Base-by-base conservation (phyloP, 2,797 vertebrate species). In the Erethizon dorsatum region DNA sequence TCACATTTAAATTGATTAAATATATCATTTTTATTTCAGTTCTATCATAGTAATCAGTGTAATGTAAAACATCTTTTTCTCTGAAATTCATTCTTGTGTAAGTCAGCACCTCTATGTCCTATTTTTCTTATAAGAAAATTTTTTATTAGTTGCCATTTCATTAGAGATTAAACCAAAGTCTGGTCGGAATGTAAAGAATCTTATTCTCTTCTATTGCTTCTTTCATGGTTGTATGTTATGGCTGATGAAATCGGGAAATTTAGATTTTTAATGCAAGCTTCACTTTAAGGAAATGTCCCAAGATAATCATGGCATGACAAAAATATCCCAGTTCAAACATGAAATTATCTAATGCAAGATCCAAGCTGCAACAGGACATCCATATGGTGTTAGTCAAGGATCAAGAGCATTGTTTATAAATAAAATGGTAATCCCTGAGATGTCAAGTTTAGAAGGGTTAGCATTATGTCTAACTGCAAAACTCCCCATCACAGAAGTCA, bases 11-110 rank as follows among this genome's bases (percentile, higher is more conserved):
- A 83, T 83, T 85, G 24, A 82, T 91, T 79, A 61, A 77, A 85
- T 86, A 54, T 28, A 89, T 96, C 57, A 67, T 69, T 82, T 79
- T 94, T 83, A 92, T 91, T 86, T 91, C 54, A 93, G 24, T n/a
- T 67, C 77, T 75, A 37, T 80, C 31, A 69, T 77, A 92, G 69
- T 61, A 45, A 87, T 90, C 47, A 52, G 24, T 71, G 11, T 83
- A n/a, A 92, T 87, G 45, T 67, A 67, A 57, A 85, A 56, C 12
- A 73, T 22, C 3, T 2, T 91, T 94, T 91, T 67, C 65, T 59
- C 65, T 83, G 63, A 73, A 12, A 24, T 75, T 90, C 47, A 59
- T 10, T 77, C 33, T 92, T 28, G 59, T 67, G 10, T 57, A 67
- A 87, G 79, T 80, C 15, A 69, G 50, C 77, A 79, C 28, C n/a